Base-by-base conservation (phyloP, 2,113 vertebrate genomes). In the Ophthalmolycus amberensis region DNA sequence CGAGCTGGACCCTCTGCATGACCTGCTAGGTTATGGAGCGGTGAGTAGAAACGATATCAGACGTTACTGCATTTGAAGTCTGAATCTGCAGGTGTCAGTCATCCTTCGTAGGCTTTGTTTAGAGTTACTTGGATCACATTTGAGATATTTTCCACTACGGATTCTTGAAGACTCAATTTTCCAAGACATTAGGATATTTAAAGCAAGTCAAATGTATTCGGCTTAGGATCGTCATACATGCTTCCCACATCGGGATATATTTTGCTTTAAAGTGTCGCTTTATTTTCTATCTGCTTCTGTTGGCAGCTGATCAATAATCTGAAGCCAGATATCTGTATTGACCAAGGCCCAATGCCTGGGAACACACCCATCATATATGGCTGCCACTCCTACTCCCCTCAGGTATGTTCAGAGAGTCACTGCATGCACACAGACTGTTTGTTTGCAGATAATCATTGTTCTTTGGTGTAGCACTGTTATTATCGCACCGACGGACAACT, bases 271-370 rank as follows among this genome's bases (percentile, higher is more conserved):
- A 29, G 7, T 0, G 10, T 27, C 25, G 6, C 9, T 40, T 32
- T 29, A 0, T 38, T 1, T 34, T 50, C 42, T 14, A 44, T 82
- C 9, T 67, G 11, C 1, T 56, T 69, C 22, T 82, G 1, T 77
- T 64, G 8, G 16, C 77, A 94, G 94, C 68, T 94, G 6, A 82
- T 56, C 1, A 94, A 90, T 79, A 38, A 85, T 11, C 27, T 92
- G 46, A 32, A 74, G 1, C 60, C 71, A 12, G 46, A 75, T 2
- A 11, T 77, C 9, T 95, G 94, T 60, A 12, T 95, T 42, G 95
- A 95, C 76, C 90, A 93, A 84, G 95, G 95, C 15, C 81, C 91
- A 0, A 44, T 84, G 25, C 86, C 91, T 6, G 91, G 86, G 20
- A 85, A 88, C 79, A 82, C 68, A 1, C 94, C 95, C 20, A 92